Evolutionary conservation across 2,888 invertebrate species (phyloP).

Genomic region (Scaptomyza reducta): DNA sequence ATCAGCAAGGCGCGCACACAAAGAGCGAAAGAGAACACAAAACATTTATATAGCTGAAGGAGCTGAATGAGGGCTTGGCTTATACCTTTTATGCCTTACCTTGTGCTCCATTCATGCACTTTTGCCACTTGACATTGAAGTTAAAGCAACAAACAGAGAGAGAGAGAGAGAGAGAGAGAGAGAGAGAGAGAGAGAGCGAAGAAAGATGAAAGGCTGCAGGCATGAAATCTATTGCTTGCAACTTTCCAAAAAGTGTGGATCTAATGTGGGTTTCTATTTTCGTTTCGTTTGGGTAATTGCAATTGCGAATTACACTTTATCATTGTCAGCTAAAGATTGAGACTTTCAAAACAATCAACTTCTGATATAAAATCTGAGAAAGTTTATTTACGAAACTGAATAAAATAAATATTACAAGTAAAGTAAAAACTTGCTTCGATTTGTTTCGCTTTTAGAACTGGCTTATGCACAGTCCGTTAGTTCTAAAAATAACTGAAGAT

Average conservation of each 20-base stretch:
- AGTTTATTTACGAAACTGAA: too few relatives aligned
- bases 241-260: conserved; percentile 10
- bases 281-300: conserved; percentile 1
- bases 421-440: too few relatives aligned
- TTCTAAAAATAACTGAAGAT: neutral
- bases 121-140: conserved; percentile 32
- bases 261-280: neutral
- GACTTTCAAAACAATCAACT: neutral
- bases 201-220: conserved; percentile 23
- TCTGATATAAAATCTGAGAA: too few relatives aligned
- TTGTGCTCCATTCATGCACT: conserved; percentile 19
- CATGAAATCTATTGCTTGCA: neutral
- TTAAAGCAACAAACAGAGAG: neutral
- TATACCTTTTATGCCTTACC: conserved; percentile 7
- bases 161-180: neutral
- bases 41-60: conserved; percentile 4
- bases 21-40: conserved; percentile 1
- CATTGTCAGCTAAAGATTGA: neutral
- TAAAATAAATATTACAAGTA: too few relatives aligned
- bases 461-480: neutral
- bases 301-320: conserved; percentile 4
- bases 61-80: conserved; percentile 32
- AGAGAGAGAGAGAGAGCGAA: neutral
- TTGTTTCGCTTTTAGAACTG: neutral
- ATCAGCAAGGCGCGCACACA: conserved; percentile 49